Evolutionary conservation across 37 sponge, comb jelly and placozoan genomes (phyloP), one percentile per base, ranked within the genome.

Genomic region (Ephydatia muelleri): DNA sequence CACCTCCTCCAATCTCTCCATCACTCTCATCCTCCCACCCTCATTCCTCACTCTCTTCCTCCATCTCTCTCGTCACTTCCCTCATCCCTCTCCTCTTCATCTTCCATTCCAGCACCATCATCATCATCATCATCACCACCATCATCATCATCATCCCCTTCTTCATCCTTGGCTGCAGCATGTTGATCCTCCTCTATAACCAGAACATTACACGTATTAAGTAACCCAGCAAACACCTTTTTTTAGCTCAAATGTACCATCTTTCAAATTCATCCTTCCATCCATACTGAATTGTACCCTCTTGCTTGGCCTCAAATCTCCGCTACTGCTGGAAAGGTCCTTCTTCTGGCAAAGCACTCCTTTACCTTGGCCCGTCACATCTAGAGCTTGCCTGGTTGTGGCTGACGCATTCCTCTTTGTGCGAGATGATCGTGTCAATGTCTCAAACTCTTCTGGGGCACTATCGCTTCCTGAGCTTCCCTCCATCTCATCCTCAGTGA

Each of bases 281-380:
- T 28, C 82, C 82, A 81, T 32, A 79, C 31, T 19, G 28, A n/a
- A 28, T 81, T 49, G 38, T 81, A 70, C n/a, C 49, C 79, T 36
- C 36, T 39, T 13, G 68, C 72, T 29, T 70, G 70, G 70, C 68
- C 70, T 40, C 31, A 36, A 21, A n/a, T 35, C 40, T 21, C 35
- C 28, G 3, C 32, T 37, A 9, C 23, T 27, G 68, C 72, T 57
- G 16, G 57, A 57, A 57, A 11, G 57, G 57, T 1, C 16, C 16
- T 11, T 57, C 19, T 57, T 11, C 16, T 14, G 19, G 57, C 19
- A 21, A 14, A 57, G 57, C 57, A 57, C 6, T 1, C 57, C 19
- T 57, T 57, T 57, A 57, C 16, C 57, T 4, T 4, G 47, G 47
- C 8, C 6, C 47, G 8, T 4, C 16, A 14, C 12, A 11, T 21